Evolutionary conservation across 1,140 invertebrate species (phyloP).

Genomic region (Marisa cornuarietis): DNA sequence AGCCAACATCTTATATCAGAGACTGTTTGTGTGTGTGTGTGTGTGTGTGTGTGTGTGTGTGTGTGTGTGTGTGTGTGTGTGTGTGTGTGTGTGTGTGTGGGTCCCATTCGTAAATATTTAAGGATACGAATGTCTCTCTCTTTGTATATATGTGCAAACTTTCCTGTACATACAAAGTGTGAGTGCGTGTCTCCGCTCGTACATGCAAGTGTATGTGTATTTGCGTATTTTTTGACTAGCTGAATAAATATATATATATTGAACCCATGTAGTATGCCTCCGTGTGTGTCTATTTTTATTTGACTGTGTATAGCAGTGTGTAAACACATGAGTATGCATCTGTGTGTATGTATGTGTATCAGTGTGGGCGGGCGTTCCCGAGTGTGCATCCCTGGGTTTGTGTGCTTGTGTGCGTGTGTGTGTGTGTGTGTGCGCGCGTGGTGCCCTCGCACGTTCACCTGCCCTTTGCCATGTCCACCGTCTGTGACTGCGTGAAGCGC

Average conservation of each 20-base stretch:
- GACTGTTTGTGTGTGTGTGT: neutral
- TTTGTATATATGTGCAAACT: too few relatives aligned
- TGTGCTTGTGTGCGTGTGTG: neutral
- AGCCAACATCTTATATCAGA: too few relatives aligned
- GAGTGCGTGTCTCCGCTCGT: too few relatives aligned
- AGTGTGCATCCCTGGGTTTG: neutral
- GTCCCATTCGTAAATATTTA: too few relatives aligned
- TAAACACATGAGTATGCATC: neutral
- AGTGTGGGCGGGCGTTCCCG: constrained; percentile 7
- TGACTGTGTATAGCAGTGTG: neutral
- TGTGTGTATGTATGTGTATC: constrained; percentile 18
- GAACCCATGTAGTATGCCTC: too few relatives aligned
- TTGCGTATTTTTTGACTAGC: neutral
- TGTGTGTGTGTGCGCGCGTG: constrained; percentile 1
- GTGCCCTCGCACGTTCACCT: too few relatives aligned
- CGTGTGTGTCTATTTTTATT: neutral
- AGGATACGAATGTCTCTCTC: too few relatives aligned
- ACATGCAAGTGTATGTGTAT: neutral
- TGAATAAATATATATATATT: neutral
- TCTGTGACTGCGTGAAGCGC: too few relatives aligned
- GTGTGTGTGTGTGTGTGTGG: neutral
- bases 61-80: constrained; percentile 1
- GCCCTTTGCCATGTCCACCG: too few relatives aligned
- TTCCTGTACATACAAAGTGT: too few relatives aligned
- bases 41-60: neutral